A percentile compares a stretch with the other conserved stretches of the same genome.
phyloP scores from a whole-genome alignment of 2,797 vertebrate species.

The Cyprinodon diabolis region DNA sequence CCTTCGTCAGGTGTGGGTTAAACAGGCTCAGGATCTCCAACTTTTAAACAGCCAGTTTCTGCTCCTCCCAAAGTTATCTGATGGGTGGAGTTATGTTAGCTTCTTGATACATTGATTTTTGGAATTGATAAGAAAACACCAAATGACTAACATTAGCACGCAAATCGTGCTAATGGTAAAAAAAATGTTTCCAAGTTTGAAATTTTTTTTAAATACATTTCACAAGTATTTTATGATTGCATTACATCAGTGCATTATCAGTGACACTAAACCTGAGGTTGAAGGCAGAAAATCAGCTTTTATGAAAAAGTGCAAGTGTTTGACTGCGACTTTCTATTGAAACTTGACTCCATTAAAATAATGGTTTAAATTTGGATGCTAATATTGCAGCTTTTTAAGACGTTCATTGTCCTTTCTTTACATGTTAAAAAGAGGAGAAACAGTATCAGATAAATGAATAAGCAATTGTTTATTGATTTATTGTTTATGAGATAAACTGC shows the following conservation, averaged over 20 bases:
- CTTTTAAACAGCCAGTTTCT: slow-evolving; percentile 18
- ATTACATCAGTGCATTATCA: background rate
- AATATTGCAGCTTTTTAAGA: background rate
- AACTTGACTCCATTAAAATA: background rate
- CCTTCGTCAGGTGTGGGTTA: background rate
- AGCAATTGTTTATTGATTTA: background rate
- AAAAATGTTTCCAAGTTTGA: background rate
- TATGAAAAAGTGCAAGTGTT: background rate
- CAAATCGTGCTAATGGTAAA: background rate
- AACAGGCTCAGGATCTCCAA: background rate
- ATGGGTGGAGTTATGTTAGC: background rate
- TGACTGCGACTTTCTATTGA: background rate
- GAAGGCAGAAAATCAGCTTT: background rate
- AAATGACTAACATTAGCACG: background rate
- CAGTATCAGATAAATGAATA: background rate
- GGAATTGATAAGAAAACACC: background rate
- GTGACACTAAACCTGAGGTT: background rate
- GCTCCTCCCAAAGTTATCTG: slow-evolving; percentile 19
- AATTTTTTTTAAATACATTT: too few relatives aligned
- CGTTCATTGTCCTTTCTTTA: background rate
- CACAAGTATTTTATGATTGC: background rate
- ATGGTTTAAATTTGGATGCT: background rate
- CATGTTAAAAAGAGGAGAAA: background rate
- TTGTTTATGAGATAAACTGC: background rate
- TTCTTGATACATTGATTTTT: slow-evolving; percentile 1